A percentile compares a stretch with the other conserved stretches of the same genome.
Evolutionary conservation across 2,113 vertebrate species (phyloP).

Genomic region (Otis tarda): DNA sequence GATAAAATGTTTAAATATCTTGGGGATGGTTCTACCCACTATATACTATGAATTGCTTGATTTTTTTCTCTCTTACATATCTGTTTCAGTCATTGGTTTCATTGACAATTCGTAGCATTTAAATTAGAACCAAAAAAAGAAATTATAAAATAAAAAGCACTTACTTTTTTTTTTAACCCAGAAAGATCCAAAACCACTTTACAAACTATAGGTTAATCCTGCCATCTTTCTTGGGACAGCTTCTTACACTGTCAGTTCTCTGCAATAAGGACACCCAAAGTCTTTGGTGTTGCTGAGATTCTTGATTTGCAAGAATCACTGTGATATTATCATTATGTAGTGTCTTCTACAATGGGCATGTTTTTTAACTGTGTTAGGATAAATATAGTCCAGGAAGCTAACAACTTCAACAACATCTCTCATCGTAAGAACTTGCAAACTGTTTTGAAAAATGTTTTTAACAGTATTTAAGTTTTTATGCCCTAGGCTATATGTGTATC

Average conservation of each 20-base stretch:
- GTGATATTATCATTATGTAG: background rate
- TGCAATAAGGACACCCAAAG: background rate
- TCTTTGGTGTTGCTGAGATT: background rate
- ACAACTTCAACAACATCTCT: background rate
- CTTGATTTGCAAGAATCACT: background rate
- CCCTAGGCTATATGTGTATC: background rate
- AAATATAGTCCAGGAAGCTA: background rate
- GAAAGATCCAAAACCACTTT: background rate
- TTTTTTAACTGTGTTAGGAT: background rate
- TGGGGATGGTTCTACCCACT: background rate
- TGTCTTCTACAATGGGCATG: background rate
- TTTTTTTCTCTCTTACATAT: background rate
- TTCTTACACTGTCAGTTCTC: background rate
- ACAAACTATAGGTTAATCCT: background rate
- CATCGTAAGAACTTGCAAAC: background rate
- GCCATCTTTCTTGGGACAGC: background rate
- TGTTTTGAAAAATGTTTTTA: background rate
- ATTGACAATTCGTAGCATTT: background rate
- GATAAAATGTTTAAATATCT: background rate
- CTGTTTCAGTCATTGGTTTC: background rate
- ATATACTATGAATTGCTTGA: background rate
- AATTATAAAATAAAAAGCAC: background rate
- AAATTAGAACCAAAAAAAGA: background rate
- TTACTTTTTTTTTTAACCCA: background rate
- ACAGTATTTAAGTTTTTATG: background rate